Evolutionary conservation across 2,113 vertebrate genomes (phyloP).

Genomic region (Dermatemys mawii): DNA sequence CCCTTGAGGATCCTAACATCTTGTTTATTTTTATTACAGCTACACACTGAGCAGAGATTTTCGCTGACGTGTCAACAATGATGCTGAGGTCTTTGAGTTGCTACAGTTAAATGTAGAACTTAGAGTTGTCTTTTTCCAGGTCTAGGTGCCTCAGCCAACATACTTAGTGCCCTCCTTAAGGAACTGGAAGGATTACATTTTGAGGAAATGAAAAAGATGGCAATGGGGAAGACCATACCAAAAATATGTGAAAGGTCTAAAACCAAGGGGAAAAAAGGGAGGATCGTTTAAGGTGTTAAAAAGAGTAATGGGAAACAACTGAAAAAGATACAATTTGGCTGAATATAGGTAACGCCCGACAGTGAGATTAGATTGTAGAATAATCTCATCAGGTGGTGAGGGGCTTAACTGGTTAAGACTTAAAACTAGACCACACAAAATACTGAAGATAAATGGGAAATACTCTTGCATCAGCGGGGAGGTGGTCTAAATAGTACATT

Average conservation of each 20-base stretch:
- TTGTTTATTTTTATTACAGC: not conserved
- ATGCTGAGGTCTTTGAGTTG: not conserved
- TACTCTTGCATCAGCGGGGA: not conserved
- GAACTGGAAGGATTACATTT: not conserved
- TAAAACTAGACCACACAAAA: not conserved
- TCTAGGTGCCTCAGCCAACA: not conserved
- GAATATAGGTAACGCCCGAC: not conserved
- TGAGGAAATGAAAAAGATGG: not conserved
- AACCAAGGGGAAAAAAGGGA: rapidly evolving
- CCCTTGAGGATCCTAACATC: not conserved
- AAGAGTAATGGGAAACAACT: not conserved
- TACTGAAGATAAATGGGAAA: not conserved
- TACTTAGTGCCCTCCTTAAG: no score
- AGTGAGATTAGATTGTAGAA: not conserved
- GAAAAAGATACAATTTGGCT: not conserved
- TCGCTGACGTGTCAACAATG: not conserved
- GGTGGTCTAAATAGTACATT: not conserved
- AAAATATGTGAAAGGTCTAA: not conserved
- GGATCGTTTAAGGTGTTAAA: not conserved
- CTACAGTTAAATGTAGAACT: not conserved
- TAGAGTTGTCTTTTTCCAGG: not conserved
- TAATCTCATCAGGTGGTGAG: not conserved
- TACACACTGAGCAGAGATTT: not conserved
- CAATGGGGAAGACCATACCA: not conserved
- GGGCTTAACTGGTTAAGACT: not conserved